Percentiles rank a stretch among this genome's conserved stretches.
Evolutionary conservation across 1,140 invertebrate genomes (phyloP).

Genomic region (Gonioctena quinquepunctata): DNA sequence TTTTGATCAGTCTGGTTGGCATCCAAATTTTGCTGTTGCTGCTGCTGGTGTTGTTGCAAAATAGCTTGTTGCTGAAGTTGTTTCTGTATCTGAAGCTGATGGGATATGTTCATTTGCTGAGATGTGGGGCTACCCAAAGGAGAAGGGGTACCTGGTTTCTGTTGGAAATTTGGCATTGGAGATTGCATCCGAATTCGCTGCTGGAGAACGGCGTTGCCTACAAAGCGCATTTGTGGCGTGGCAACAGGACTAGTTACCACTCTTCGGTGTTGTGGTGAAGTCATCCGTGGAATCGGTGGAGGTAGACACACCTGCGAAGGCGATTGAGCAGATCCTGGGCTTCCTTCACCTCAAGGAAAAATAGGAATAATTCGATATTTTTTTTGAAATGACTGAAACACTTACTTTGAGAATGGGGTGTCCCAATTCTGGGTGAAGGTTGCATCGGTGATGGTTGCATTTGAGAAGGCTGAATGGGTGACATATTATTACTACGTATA

Average conservation of each 20-base stretch:
- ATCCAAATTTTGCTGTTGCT: slow-evolving; percentile 33
- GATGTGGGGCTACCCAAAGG: slow-evolving; percentile 51
- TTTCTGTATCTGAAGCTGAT: slow-evolving; percentile 52
- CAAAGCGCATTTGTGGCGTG: slow-evolving; percentile 52
- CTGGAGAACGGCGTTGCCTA: slow-evolving; percentile 38
- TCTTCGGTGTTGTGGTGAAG: slow-evolving; percentile 63
- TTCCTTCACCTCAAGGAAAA: slow-evolving; percentile 44
- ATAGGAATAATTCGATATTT: too few relatives aligned
- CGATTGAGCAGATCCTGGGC: slow-evolving; percentile 53
- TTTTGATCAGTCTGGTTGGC: slow-evolving; percentile 29
- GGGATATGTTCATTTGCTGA: slow-evolving; percentile 43
- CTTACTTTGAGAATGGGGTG: slow-evolving; percentile 65
- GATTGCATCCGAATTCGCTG: slow-evolving; percentile 38
- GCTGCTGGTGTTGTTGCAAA: slow-evolving; percentile 38
- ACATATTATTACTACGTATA: slow-evolving; percentile 58
- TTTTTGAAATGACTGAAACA: slow-evolving; percentile 37
- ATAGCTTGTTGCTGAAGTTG: slow-evolving; percentile 50
- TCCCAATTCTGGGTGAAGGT: slow-evolving; percentile 64
- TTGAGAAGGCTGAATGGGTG: slow-evolving; percentile 49
- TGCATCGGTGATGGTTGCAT: slow-evolving; percentile 54
- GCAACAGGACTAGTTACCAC: slow-evolving; percentile 60
- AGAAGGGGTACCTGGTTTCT: slow-evolving; percentile 49
- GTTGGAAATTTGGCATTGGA: slow-evolving; percentile 43
- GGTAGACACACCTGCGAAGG: slow-evolving; percentile 52
- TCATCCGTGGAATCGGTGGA: slow-evolving; percentile 60